Evolutionary conservation across 2,113 vertebrate species (phyloP).

Genomic region (Bubo bubo): DNA sequence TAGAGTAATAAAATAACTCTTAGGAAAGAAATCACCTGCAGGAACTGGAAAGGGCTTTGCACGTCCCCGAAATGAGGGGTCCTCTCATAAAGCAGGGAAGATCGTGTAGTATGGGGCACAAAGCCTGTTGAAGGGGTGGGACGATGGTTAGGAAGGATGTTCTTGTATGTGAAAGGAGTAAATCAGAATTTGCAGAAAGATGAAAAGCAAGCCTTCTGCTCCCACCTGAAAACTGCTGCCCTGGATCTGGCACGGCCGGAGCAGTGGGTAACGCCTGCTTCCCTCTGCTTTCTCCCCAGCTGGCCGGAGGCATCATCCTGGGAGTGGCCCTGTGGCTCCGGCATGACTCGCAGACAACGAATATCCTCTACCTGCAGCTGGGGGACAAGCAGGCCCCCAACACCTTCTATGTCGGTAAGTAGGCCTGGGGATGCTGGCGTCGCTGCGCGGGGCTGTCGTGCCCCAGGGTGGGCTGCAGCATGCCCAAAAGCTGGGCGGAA

Average conservation of each 20-base stretch:
- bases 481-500: not conserved
- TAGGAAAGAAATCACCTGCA: not conserved
- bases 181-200: not conserved
- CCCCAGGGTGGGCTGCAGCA: fast-evolving
- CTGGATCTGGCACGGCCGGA: fast-evolving
- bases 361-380: slow-evolving; percentile 87
- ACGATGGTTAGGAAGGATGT: not conserved
- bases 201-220: not conserved
- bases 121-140: not conserved
- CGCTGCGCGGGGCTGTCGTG: fast-evolving
- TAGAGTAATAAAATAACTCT: not conserved
- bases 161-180: not conserved
- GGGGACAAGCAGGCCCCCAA: slow-evolving; percentile 84
- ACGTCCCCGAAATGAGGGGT: not conserved
- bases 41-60: not conserved
- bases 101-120: fast-evolving
- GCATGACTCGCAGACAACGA: slow-evolving; percentile 90
- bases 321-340: slow-evolving; percentile 94
- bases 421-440: not conserved
- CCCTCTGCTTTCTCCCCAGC: slow-evolving; percentile 68
- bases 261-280: not conserved
- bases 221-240: not conserved
- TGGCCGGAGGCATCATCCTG: slow-evolving; percentile 93
- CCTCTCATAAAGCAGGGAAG: not conserved
- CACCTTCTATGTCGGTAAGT: slow-evolving; percentile 95